A percentile compares a stretch with the other conserved stretches of the same genome.
These are phyloP conservation scores for Callaeas wilsoni DNA, from an alignment of 2,113 vertebrate species.

Conservation along the genomic window DNA sequence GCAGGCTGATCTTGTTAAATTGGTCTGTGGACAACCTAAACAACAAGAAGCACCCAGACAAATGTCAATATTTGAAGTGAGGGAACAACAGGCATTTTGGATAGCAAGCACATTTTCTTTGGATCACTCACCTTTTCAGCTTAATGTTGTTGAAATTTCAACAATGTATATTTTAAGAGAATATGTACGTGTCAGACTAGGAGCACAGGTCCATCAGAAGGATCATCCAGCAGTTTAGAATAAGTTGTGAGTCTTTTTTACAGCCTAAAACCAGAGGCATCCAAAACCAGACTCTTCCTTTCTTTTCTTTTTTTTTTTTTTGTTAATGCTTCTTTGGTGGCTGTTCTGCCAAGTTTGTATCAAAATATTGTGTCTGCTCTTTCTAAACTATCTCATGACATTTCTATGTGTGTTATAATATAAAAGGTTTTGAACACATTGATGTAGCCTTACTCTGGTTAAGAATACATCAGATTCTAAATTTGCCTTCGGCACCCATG, in stretches of 20 bases:
- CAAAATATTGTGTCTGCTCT: not conserved
- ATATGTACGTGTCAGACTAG: not conserved
- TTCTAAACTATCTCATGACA: not conserved
- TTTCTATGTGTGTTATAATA: not conserved
- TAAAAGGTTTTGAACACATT: not conserved
- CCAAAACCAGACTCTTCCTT: not conserved
- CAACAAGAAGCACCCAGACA: constrained; percentile 67
- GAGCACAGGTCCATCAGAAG: not conserved
- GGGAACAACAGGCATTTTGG: constrained; percentile 62
- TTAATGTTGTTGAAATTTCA: constrained; percentile 32
- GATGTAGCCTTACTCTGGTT: not conserved
- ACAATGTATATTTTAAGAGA: constrained; percentile 10
- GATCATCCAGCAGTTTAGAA: not conserved
- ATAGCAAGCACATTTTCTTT: constrained; percentile 69
- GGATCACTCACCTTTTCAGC: constrained; percentile 47
- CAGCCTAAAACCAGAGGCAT: not conserved
- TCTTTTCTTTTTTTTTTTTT: not conserved
- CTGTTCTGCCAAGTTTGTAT: not conserved
- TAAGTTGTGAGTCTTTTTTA: not conserved
- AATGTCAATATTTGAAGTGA: constrained; percentile 74
- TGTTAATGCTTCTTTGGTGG: not conserved
- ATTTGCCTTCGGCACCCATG: not conserved
- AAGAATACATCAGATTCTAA: not conserved
- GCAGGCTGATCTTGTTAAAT: constrained; percentile 26
- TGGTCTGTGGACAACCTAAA: constrained; percentile 70